Percentiles rank a stretch among this genome's conserved stretches.
phyloP scores from a whole-genome alignment of 2,797 vertebrate species.

The Liasis olivaceus region DNA sequence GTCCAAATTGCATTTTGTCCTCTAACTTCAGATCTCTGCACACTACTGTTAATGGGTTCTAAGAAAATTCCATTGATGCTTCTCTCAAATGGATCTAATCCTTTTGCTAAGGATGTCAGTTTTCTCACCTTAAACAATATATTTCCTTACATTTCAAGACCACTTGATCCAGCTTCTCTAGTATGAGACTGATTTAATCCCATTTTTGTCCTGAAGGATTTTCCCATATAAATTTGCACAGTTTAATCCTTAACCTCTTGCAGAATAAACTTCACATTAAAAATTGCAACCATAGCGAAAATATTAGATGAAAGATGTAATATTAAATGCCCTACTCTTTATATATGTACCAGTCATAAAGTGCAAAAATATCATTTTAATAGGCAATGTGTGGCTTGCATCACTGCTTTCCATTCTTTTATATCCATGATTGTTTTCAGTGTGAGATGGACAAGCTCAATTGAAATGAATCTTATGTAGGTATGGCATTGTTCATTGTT shows the following conservation, averaged over 20 bases:
- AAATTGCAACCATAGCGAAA: no score
- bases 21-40: no score
- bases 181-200: conserved; percentile 6
- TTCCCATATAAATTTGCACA: background rate
- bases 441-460: background rate
- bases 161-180: background rate
- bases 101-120: background rate
- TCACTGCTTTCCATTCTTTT: background rate
- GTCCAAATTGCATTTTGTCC: no score
- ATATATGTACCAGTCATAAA: background rate
- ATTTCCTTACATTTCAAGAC: background rate
- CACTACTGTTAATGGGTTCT: background rate
- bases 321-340: background rate
- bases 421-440: background rate
- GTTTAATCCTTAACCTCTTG: background rate
- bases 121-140: background rate
- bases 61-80: background rate
- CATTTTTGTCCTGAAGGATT: conserved; percentile 3
- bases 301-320: conserved; percentile 12
- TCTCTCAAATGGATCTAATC: background rate
- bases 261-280: background rate
- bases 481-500: background rate
- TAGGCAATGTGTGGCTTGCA: background rate
- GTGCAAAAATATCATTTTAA: background rate
- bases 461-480: background rate